These are phyloP conservation scores for Cephalopholis sonnerati DNA, from an alignment of 2,113 vertebrate species.

Conservation along the genomic window DNA sequence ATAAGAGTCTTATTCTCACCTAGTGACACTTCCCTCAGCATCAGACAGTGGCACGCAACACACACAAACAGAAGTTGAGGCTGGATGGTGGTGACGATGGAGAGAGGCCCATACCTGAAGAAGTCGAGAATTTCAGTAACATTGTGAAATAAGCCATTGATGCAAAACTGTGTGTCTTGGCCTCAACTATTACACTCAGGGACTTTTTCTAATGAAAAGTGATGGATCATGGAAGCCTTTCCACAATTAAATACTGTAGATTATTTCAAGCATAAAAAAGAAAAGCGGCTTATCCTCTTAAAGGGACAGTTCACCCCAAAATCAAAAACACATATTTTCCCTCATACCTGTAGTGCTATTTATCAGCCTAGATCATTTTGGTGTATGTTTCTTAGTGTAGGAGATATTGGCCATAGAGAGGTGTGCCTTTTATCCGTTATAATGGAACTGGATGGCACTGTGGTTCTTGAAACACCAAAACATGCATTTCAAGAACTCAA, in stretches of 20 bases:
- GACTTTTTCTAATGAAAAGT: neutral
- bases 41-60: neutral
- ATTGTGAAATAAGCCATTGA: neutral
- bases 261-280: neutral
- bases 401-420: too few relatives aligned
- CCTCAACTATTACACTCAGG: neutral
- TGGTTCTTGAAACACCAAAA: too few relatives aligned
- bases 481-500: too few relatives aligned
- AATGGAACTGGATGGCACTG: too few relatives aligned
- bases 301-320: too few relatives aligned
- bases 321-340: too few relatives aligned
- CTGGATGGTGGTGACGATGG: neutral
- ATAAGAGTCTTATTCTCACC: slow-evolving; percentile 47
- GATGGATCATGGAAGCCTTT: neutral
- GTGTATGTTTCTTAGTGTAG: too few relatives aligned
- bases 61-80: neutral
- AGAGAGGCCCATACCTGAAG: neutral
- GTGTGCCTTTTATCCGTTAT: too few relatives aligned
- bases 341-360: too few relatives aligned
- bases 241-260: neutral
- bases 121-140: neutral
- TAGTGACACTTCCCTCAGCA: neutral
- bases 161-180: neutral
- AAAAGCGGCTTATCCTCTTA: too few relatives aligned
- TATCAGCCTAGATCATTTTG: too few relatives aligned